Conservation (phyloP, 2,797 vertebrate species). For the Phrynocephalus forsythii region DNA sequence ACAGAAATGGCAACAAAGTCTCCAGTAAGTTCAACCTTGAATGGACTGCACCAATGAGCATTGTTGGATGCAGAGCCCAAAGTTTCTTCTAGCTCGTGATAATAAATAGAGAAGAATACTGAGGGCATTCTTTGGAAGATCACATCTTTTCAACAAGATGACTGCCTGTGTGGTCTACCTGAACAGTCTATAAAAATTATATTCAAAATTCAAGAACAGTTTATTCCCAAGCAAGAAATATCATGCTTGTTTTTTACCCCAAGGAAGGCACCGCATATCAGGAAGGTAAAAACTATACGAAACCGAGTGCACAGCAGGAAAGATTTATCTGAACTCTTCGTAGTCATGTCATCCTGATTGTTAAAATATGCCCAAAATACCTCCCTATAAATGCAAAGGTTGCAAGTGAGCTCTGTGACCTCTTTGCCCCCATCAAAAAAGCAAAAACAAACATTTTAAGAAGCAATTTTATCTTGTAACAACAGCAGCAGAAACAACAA, state of each 20-base stretch:
- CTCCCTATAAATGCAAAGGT: slow-evolving; percentile 49
- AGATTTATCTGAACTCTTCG: slow-evolving; percentile 14
- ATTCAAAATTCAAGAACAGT: slow-evolving; percentile 35
- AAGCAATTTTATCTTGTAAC: slow-evolving; percentile 83
- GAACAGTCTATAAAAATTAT: slow-evolving; percentile 51
- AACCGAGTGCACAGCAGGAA: neutral
- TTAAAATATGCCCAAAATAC: slow-evolving; percentile 49
- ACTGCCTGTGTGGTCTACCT: slow-evolving; percentile 48
- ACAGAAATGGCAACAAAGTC: neutral
- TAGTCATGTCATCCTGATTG: neutral
- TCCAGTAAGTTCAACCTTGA: neutral
- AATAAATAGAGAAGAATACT: neutral
- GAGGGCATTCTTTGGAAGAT: neutral
- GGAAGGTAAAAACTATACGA: slow-evolving; percentile 63
- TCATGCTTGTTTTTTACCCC: slow-evolving; percentile 2
- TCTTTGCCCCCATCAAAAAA: slow-evolving; percentile 64
- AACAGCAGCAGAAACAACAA: slow-evolving; percentile 74
- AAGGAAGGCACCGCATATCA: neutral
- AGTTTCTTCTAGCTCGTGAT: neutral
- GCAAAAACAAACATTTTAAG: slow-evolving; percentile 74
- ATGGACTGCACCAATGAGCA: neutral
- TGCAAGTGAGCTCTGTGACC: slow-evolving; percentile 45
- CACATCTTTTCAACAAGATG: slow-evolving; percentile 37
- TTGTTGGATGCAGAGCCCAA: neutral
- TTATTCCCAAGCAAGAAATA: slow-evolving; percentile 37